Base-by-base conservation (phyloP, 2,113 vertebrate genomes). In the Percina caprodes region DNA sequence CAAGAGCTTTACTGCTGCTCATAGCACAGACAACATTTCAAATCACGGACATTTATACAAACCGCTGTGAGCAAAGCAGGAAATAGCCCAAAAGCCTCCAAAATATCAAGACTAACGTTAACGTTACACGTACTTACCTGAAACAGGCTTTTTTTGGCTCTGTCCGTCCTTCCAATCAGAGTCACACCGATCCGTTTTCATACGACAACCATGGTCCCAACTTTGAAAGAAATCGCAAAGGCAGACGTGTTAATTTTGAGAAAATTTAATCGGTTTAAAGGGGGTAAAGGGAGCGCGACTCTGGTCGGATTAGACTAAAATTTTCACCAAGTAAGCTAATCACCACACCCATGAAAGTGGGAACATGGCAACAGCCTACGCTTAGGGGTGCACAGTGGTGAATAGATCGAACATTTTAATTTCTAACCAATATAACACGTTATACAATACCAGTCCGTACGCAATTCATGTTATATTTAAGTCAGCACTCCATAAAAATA, bases 261-360 rank as follows among this genome's bases (percentile, higher is more conserved):
- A 16, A 51, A 78, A 73, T 87, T 91, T 86, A 73, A 74, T 54
- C 62, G 39, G 89, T 86, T 93, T 87, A 77, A 87, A 70, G 60
- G 69, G 82, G 14, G 80, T 84, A 61, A 54, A 78, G 80, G 66
- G 54, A 65, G 39, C 60, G 21, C 69, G 23, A 84, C 81, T 72
- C 80, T n/a, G 39, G 14, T 79, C 83, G 83, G 89, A 89, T 92
- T 92, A 76, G 84, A 92, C 92, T 89, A 85, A 83, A 84, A 76
- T 91, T 90, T 94, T 93, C 90, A 87, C 86, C 89, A 85, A 94
- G 90, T 89, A 83, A 85, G 90, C 93, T 94, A 90, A 92, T 95
- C 92, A 95, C 95, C 95, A 96, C 95, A 96, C 95, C 95, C 95
- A 95, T 95, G 94, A 93, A 94, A 93, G 90, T 93, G 95, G 95